Conservation (phyloP, 1,140 invertebrate species). For the Drosophila hydei region DNA sequence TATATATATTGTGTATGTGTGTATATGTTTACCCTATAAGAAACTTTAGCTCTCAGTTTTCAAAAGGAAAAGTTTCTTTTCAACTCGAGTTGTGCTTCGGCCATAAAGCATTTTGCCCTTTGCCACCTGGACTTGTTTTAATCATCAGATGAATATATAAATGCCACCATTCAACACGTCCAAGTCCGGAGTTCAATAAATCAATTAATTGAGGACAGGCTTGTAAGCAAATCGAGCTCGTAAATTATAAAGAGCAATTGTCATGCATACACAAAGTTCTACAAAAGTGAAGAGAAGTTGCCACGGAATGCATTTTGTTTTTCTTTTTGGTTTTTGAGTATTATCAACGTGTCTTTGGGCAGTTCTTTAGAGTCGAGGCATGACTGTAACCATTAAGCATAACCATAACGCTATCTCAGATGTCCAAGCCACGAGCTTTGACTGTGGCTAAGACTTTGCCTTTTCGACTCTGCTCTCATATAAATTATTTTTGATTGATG, state of each 20-base stretch:
- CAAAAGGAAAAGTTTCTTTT: neutral
- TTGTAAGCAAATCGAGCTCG: conserved; percentile 62
- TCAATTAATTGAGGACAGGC: conserved; percentile 72
- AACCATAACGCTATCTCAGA: conserved; percentile 51
- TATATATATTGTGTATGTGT: no score
- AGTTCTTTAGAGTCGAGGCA: conserved; percentile 23
- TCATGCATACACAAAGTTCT: conserved; percentile 32
- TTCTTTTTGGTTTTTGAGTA: conserved; percentile 13
- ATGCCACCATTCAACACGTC: conserved; percentile 13
- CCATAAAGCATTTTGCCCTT: neutral
- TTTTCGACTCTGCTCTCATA: conserved; percentile 60
- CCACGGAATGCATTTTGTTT: conserved; percentile 47
- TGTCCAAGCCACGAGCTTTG: conserved; percentile 47
- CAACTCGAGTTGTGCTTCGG: neutral
- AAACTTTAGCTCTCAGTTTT: no score
- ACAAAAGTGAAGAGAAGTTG: conserved; percentile 33
- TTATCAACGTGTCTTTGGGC: conserved; percentile 51
- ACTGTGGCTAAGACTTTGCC: conserved; percentile 14
- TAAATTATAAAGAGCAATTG: conserved; percentile 66
- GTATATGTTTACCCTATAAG: no score
- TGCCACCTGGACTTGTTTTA: neutral
- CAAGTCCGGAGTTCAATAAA: conserved; percentile 44
- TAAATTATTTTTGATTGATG: conserved; percentile 80
- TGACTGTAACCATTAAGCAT: conserved; percentile 39
- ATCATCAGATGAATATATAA: neutral